Evolutionary conservation across 1,140 invertebrate species (phyloP).

Genomic region (Heliconius congener): DNA sequence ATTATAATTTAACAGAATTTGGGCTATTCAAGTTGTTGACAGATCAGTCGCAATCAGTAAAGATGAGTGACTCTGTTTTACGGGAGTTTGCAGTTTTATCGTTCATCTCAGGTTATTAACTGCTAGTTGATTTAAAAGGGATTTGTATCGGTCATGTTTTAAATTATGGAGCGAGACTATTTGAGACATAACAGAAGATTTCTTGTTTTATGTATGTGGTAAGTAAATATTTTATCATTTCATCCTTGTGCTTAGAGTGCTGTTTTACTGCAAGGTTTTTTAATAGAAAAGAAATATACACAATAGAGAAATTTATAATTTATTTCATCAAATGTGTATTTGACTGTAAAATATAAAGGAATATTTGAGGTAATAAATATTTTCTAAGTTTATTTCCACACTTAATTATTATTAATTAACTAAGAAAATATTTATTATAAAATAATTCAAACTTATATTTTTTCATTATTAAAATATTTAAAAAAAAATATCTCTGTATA

Average conservation of each 20-base stretch:
- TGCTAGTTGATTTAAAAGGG: conserved; percentile 13
- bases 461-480: no score
- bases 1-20: background rate
- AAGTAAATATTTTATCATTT: conserved; percentile 12
- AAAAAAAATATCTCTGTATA: no score
- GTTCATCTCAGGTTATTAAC: conserved; percentile 18
- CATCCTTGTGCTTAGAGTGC: background rate
- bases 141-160: background rate
- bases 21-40: conserved; percentile 53
- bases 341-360: no score
- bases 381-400: no score
- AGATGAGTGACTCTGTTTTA: conserved; percentile 55
- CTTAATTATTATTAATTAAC: no score
- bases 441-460: no score
- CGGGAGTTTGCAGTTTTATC: conserved; percentile 35
- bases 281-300: background rate
- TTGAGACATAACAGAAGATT: background rate
- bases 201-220: background rate
- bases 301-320: no score
- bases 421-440: no score
- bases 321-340: no score
- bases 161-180: background rate
- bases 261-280: background rate
- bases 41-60: conserved; percentile 55
- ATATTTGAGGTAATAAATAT: no score